phyloP scores from a whole-genome alignment of 2,113 vertebrate genomes.

The Carollia perspicillata region DNA sequence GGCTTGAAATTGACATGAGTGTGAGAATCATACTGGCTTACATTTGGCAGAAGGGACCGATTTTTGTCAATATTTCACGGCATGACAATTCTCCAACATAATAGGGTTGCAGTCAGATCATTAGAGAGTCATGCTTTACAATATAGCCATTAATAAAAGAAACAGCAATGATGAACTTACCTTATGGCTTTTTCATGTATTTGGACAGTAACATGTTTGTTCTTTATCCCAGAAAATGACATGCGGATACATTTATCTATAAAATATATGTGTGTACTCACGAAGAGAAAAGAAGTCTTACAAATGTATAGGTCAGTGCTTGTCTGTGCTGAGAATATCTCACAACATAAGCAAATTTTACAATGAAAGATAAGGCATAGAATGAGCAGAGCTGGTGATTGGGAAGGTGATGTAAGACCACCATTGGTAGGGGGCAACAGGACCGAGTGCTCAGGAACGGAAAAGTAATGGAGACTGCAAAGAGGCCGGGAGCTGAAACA shows the following conservation, averaged over 20 bases:
- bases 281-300: neutral
- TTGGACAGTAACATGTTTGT: neutral
- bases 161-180: neutral
- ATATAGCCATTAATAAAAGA: neutral
- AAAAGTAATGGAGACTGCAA: neutral
- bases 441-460: neutral
- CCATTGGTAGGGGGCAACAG: neutral
- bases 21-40: neutral
- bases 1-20: conserved; percentile 29
- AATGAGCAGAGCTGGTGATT: neutral
- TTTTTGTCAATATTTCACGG: neutral
- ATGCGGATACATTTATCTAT: neutral
- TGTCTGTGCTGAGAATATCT: neutral
- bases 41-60: neutral
- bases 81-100: neutral
- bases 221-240: neutral
- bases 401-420: neutral
- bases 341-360: neutral
- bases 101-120: neutral
- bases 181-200: neutral
- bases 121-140: neutral
- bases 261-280: neutral
- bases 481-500: neutral
- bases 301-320: neutral
- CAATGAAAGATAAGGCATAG: neutral